A percentile compares a stretch with the other conserved stretches of the same genome.
These are phyloP conservation scores for Drosophila heteroneura DNA, from an alignment of 2,888 invertebrate species.

Conservation along the genomic window DNA sequence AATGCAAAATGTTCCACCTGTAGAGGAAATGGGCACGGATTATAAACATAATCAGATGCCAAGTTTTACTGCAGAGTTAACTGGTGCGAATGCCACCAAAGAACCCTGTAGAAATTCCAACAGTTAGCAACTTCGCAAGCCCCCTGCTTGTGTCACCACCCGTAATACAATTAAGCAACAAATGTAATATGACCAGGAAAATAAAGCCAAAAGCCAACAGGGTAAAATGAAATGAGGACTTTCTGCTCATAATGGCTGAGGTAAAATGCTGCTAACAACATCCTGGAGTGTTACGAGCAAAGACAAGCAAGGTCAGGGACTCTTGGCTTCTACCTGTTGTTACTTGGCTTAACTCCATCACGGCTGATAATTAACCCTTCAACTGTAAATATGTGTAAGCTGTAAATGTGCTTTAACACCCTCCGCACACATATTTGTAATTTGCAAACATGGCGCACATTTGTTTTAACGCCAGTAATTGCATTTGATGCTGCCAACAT, in stretches of 20 bases:
- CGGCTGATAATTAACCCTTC: slow-evolving; percentile 68
- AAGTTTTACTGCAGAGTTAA: slow-evolving; percentile 7
- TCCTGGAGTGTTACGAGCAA: slow-evolving; percentile 41
- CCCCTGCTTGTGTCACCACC: neutral
- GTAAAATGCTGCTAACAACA: slow-evolving; percentile 39
- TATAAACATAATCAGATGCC: neutral
- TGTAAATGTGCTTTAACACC: slow-evolving; percentile 24
- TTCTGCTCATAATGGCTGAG: slow-evolving; percentile 23
- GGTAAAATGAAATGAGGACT: slow-evolving; percentile 2
- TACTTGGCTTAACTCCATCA: slow-evolving; percentile 23
- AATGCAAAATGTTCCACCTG: neutral
- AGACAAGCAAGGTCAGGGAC: slow-evolving; percentile 39
- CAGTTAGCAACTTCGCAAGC: slow-evolving; percentile 43
- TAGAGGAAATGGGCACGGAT: neutral
- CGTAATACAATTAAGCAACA: slow-evolving; percentile 54
- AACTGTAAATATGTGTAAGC: slow-evolving; percentile 42
- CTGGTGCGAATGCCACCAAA: slow-evolving; percentile 9
- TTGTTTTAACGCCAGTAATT: slow-evolving; percentile 44
- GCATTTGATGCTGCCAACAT: slow-evolving; percentile 57
- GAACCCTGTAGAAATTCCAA: slow-evolving; percentile 14
- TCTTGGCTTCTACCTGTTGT: slow-evolving; percentile 29
- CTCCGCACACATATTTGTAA: slow-evolving; percentile 21
- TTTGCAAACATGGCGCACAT: slow-evolving; percentile 37
- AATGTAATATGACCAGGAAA: slow-evolving; percentile 53
- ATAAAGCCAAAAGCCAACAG: slow-evolving; percentile 43